Evolutionary conservation across 2,113 vertebrate genomes (phyloP).

Genomic region (Odobenus rosmarus): DNA sequence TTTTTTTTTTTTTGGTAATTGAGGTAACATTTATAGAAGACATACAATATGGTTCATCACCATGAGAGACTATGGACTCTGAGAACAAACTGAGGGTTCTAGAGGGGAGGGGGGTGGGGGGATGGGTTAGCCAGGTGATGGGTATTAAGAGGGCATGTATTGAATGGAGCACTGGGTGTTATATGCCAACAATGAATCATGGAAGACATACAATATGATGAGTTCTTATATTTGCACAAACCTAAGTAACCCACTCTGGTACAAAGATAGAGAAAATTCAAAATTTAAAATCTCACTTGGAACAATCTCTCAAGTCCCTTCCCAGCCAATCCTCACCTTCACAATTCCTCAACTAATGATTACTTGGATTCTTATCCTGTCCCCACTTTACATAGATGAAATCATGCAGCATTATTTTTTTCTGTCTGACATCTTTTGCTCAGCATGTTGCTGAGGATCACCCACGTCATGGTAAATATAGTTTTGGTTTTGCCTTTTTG

Average conservation of each 20-base stretch:
- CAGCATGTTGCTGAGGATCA: neutral
- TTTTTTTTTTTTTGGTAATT: neutral
- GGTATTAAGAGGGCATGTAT: no score
- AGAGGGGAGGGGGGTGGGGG: no score
- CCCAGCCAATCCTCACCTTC: neutral
- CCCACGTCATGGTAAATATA: neutral
- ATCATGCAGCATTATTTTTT: neutral
- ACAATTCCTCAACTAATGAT: neutral
- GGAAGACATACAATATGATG: neutral
- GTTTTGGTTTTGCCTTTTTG: neutral
- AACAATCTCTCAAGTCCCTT: neutral
- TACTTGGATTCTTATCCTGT: neutral
- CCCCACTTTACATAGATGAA: neutral
- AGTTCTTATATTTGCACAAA: neutral
- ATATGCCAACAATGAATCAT: no score
- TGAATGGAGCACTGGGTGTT: no score
- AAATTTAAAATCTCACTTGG: neutral
- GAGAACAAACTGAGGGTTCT: no score
- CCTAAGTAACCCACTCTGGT: neutral
- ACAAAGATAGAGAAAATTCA: neutral
- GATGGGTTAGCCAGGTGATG: no score
- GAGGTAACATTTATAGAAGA: neutral
- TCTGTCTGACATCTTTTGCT: neutral
- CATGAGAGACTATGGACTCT: no score
- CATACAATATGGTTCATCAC: neutral